A percentile compares a stretch with the other conserved stretches of the same genome.
Evolutionary conservation across 2,888 invertebrate species (phyloP).

Genomic region (Caenorhabditis sp.): DNA sequence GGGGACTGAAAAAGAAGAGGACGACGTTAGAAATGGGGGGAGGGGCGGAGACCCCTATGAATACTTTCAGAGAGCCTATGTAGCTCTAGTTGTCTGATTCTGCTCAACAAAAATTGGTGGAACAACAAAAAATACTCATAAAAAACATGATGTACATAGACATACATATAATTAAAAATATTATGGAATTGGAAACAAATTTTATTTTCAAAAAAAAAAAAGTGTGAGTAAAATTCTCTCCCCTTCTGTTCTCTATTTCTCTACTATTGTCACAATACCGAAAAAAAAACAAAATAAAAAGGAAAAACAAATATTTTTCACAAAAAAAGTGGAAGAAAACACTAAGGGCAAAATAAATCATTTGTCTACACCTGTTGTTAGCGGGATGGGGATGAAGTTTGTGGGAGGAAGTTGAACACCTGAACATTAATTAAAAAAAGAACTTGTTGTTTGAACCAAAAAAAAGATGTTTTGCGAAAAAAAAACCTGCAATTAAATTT

Average conservation of each 20-base stretch:
- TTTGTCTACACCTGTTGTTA: too few species aligned
- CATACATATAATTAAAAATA: too few species aligned
- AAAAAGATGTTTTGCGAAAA: neutral
- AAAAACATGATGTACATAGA: too few species aligned
- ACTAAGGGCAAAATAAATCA: neutral
- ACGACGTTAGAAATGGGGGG: neutral
- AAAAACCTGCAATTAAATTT: too few species aligned
- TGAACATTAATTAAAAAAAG: neutral
- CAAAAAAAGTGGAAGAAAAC: neutral
- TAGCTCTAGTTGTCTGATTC: neutral
- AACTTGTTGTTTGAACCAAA: too few species aligned
- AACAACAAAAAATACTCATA: neutral
- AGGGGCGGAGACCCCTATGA: too few species aligned
- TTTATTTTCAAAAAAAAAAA: too few species aligned
- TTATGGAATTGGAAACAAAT: too few species aligned
- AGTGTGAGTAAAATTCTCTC: too few species aligned
- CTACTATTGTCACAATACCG: too few species aligned
- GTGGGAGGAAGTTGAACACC: neutral
- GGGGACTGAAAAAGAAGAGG: neutral
- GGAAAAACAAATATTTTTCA: conserved; percentile 2
- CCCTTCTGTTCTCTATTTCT: too few species aligned
- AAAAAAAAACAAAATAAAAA: neutral
- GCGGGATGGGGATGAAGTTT: neutral
- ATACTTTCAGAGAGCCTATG: too few species aligned
- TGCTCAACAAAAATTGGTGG: neutral